Evolutionary conservation across 2,888 invertebrate genomes (phyloP).

Genomic region (Drosophila vallismaia): DNA sequence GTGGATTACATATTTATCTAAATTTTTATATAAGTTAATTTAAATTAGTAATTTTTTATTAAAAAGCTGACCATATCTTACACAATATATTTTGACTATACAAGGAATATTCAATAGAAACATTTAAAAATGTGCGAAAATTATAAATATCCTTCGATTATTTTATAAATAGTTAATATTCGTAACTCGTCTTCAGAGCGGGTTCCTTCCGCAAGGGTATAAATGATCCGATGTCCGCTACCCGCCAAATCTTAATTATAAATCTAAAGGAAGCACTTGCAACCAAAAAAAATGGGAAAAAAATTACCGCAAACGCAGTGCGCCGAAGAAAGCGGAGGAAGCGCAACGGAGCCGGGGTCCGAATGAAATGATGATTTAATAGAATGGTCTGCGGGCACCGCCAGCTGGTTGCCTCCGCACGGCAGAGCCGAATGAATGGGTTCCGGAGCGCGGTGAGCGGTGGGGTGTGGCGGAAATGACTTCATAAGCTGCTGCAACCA

Average conservation of each 20-base stretch:
- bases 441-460: conserved; percentile 9
- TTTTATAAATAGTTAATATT: no score
- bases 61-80: no score
- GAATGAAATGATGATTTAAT: conserved; percentile 81
- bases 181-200: background rate
- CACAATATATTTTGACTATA: no score
- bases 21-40: no score
- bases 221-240: conserved; percentile 76
- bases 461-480: conserved; percentile 74
- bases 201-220: background rate
- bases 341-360: conserved; percentile 35
- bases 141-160: no score
- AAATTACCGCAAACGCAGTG: conserved; percentile 77
- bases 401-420: conserved; percentile 56
- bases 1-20: no score
- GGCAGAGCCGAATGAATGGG: conserved; percentile 75
- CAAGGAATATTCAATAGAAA: no score
- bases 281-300: conserved; percentile 45
- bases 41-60: no score
- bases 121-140: no score
- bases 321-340: conserved; percentile 39
- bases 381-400: conserved; percentile 77
- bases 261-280: conserved; percentile 81
- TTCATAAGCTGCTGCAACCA: conserved; percentile 79
- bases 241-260: conserved; percentile 83